Base-by-base conservation (phyloP, 2,888 invertebrate species). In the Arctia plantaginis region DNA sequence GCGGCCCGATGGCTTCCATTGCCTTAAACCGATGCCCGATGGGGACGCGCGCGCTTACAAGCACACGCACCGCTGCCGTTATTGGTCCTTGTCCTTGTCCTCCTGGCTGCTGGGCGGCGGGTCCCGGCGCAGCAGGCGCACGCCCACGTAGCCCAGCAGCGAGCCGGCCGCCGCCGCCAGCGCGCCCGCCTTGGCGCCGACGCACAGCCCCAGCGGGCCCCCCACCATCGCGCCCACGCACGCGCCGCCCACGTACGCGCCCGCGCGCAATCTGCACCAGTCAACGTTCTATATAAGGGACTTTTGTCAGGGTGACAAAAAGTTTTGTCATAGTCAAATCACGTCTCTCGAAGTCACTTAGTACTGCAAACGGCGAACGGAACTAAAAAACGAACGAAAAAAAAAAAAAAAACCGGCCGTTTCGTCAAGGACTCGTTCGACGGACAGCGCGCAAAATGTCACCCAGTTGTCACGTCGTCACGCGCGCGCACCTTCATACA, bases 101-200 rank as follows among this genome's bases (percentile, higher is more conserved):
- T 39, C 51, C 12, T 44, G 47, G 41, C 13, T n/a, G 64, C 44
- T 55, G 69, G 47, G 66, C 51, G 55, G 27, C 62, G 27, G n/a
- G 10, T 23, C 18, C 82, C 72, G 74, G 15, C 76, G 73, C 51
- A 88, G 77, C 77, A 83, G 7, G 13, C 85, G 78, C 69, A 85
- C 90, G 47, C 86, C 90, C 39, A 76, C 7, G 85, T 84, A 88
- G 27, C 92, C 93, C 35, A 90, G 84, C 83, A 89, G 82, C 65
- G 91, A 90, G 79, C 93, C 92, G 18, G 91, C 92, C 27, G 91
- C 87, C 59, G 90, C 88, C 8, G 90, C 91, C 55, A 90, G 89
- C 64, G 91, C 92, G 69, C 91, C 93, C 73, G 89, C 92, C 86
- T 93, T 91, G 77, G 89, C 91, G 69, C 93, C 93, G 80, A 90